Evolutionary conservation across 1,140 invertebrate genomes (phyloP).

Genomic region (Lepidotrigona ventralis): DNA sequence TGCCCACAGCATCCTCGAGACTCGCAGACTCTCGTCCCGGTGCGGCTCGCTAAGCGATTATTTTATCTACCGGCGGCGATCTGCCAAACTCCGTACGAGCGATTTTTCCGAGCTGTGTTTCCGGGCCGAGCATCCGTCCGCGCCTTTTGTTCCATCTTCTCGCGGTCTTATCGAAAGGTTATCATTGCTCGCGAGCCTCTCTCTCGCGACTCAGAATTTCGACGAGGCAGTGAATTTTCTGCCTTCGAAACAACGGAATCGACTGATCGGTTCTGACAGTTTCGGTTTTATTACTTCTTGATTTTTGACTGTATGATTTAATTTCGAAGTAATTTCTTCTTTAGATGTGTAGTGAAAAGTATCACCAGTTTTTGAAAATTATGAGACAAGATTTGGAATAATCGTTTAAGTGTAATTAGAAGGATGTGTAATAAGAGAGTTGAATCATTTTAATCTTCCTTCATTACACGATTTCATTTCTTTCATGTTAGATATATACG

Average conservation of each 20-base stretch:
- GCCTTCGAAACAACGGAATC: not conserved
- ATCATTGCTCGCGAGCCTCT: not conserved
- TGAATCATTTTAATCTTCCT: no score
- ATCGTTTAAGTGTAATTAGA: no score
- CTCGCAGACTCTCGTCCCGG: constrained; percentile 63
- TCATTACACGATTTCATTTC: no score
- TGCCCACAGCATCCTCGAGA: constrained; percentile 34
- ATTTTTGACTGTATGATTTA: no score
- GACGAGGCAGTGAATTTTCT: not conserved
- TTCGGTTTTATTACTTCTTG: no score
- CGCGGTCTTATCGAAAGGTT: constrained; percentile 31
- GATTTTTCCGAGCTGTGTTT: not conserved
- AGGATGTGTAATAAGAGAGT: no score
- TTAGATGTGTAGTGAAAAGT: no score
- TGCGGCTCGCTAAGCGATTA: constrained; percentile 74
- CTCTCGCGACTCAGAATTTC: not conserved
- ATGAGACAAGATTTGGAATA: no score
- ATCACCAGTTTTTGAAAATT: no score
- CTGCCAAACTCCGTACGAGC: constrained; percentile 70
- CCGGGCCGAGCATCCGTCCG: not conserved
- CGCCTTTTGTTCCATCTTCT: constrained; percentile 3
- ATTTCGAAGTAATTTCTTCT: no score
- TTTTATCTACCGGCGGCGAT: constrained; percentile 75
- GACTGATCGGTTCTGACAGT: not conserved
- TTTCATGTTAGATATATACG: no score